phyloP scores from a whole-genome alignment of 2,113 vertebrate species.

The Leucopsar rothschildi region DNA sequence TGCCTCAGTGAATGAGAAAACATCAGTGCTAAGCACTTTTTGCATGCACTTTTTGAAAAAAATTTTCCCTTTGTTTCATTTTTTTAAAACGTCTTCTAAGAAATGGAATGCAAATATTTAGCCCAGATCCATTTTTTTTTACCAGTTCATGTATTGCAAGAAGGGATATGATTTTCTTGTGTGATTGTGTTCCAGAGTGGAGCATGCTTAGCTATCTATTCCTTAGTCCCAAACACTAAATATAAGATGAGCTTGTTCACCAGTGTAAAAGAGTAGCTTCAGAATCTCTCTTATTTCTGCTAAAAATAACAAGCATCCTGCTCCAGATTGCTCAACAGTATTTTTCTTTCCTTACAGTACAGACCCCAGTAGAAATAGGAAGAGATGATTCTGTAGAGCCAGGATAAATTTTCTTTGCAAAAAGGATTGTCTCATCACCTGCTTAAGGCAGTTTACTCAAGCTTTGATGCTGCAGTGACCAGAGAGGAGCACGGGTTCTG shows the following conservation, averaged over 20 bases:
- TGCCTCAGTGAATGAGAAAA: not conserved
- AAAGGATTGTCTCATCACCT: not conserved
- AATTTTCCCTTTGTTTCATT: not conserved
- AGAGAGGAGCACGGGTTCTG: not conserved
- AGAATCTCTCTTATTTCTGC: not conserved
- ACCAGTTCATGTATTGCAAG: not conserved
- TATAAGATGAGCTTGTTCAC: not conserved
- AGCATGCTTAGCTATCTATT: not conserved
- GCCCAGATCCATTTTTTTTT: not conserved
- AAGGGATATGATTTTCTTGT: not conserved
- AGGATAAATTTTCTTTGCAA: not conserved
- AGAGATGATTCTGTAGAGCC: not conserved
- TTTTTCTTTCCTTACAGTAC: not conserved
- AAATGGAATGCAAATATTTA: not conserved
- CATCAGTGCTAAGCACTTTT: not conserved
- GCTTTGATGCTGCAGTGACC: not conserved
- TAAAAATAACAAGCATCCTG: constrained; percentile 13
- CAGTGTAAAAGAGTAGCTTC: not conserved
- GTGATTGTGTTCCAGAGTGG: not conserved
- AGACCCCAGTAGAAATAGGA: not conserved
- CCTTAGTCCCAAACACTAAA: not conserved
- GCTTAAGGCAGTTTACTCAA: not conserved
- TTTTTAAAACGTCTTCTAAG: not conserved
- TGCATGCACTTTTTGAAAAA: not conserved
- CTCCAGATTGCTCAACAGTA: not conserved